Evolutionary conservation across 1,140 invertebrate genomes (phyloP).

Genomic region (Orussus abietinus): DNA sequence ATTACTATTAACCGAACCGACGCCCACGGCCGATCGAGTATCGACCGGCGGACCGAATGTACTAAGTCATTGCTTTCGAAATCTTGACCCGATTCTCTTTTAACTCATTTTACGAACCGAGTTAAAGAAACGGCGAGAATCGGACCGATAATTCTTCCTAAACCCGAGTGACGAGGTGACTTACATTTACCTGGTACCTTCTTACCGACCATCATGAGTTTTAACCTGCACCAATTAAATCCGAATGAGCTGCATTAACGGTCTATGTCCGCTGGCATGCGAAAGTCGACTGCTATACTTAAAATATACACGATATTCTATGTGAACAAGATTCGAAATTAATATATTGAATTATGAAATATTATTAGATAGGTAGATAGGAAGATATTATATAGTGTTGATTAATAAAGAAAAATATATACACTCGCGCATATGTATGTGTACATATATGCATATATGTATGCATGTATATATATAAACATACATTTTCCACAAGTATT

Average conservation of each 20-base stretch:
- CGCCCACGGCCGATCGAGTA: too few species aligned
- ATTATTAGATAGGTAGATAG: conserved; percentile 40
- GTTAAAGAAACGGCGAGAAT: too few species aligned
- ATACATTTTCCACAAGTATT: conserved; percentile 51
- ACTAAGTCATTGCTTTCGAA: too few species aligned
- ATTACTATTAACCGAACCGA: too few species aligned
- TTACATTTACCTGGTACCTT: too few species aligned
- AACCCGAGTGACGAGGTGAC: too few species aligned
- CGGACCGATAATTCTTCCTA: too few species aligned
- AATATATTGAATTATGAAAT: conserved; percentile 43
- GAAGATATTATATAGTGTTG: conserved; percentile 45
- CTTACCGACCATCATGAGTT: too few species aligned
- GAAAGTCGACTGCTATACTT: conserved; percentile 47
- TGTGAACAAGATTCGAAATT: conserved; percentile 47
- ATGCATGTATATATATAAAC: conserved; percentile 24
- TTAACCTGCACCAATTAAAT: too few species aligned
- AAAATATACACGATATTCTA: conserved; percentile 44
- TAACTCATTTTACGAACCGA: too few species aligned
- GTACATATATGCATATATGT: conserved; percentile 21
- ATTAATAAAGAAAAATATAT: conserved; percentile 34
- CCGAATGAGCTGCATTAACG: conserved; percentile 39
- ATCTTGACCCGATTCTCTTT: too few species aligned
- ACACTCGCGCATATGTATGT: conserved; percentile 25
- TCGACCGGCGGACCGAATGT: too few species aligned
- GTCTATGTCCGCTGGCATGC: conserved; percentile 41